phyloP scores from a whole-genome alignment of 1,140 invertebrate genomes.

The Drosophila rufa region DNA sequence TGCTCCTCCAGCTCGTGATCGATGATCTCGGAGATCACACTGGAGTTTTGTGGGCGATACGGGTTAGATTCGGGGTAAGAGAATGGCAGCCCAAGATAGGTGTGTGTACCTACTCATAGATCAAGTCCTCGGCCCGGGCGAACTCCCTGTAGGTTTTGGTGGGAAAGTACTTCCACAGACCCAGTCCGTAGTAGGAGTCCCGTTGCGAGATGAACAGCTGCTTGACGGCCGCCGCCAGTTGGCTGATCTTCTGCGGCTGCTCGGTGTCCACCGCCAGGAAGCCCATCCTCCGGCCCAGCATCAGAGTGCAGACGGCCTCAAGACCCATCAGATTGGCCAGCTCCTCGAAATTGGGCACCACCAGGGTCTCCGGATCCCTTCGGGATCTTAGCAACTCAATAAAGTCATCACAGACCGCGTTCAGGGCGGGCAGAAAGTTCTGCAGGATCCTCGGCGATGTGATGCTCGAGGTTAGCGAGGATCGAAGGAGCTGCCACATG shows the following conservation, averaged over 20 bases:
- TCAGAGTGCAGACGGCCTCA: conserved; percentile 92
- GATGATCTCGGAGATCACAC: conserved; percentile 92
- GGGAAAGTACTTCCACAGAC: conserved; percentile 92
- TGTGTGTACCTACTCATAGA: conserved; percentile 88
- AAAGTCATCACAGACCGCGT: conserved; percentile 92
- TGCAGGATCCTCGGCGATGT: conserved; percentile 91
- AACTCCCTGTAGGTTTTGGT: conserved; percentile 91
- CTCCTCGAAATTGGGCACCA: conserved; percentile 89
- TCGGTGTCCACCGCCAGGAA: conserved; percentile 88
- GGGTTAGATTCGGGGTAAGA: conserved; percentile 23
- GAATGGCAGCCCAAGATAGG: conserved; percentile 8
- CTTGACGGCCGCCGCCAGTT: conserved; percentile 90
- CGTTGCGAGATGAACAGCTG: conserved; percentile 91
- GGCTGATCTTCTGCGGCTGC: conserved; percentile 86
- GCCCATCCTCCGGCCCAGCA: conserved; percentile 91
- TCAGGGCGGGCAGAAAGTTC: conserved; percentile 91
- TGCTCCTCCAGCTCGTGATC: conserved; percentile 86
- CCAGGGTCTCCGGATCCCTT: conserved; percentile 85
- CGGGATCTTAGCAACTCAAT: conserved; percentile 88
- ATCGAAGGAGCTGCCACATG: conserved; percentile 91
- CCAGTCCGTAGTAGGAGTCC: conserved; percentile 93
- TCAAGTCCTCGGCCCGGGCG: conserved; percentile 90
- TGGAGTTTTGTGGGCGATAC: conserved; percentile 66
- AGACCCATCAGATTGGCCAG: conserved; percentile 91
- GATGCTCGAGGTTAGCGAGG: conserved; percentile 90